Percentiles rank a stretch among this genome's conserved stretches.
Conservation (phyloP, 1,140 invertebrate genomes). For the Eueides isabella region DNA sequence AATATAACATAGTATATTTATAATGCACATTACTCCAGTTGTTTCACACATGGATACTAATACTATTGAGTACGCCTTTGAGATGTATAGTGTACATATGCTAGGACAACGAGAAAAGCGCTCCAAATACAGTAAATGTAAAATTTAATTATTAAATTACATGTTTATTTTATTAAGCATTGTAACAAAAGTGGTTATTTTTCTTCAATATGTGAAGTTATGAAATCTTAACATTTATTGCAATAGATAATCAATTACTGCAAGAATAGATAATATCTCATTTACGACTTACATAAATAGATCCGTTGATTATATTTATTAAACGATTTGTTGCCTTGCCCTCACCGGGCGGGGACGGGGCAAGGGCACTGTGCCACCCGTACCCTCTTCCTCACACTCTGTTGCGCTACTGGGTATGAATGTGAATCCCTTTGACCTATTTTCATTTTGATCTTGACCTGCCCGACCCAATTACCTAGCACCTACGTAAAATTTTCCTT, state of each 20-base stretch:
- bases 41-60: no score
- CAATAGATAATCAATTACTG: neutral
- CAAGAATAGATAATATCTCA: neutral
- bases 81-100: constrained; percentile 2
- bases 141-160: neutral
- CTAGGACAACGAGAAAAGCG: neutral
- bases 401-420: constrained; percentile 39
- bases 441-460: constrained; percentile 68
- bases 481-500: neutral
- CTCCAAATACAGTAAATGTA: neutral
- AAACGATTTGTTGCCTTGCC: neutral
- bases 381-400: constrained; percentile 23
- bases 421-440: constrained; percentile 65
- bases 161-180: no score
- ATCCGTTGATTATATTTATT: constrained; percentile 7
- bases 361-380: constrained; percentile 27
- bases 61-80: neutral
- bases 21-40: constrained; percentile 29
- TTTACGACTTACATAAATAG: neutral
- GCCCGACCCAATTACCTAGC: constrained; percentile 28
- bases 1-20: constrained; percentile 59
- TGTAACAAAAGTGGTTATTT: neutral
- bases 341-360: neutral
- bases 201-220: no score
- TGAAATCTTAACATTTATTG: neutral